Evolutionary conservation across 2,888 invertebrate genomes (phyloP), one percentile per base, ranked within the genome.

Genomic region (Craniophora ligustri): DNA sequence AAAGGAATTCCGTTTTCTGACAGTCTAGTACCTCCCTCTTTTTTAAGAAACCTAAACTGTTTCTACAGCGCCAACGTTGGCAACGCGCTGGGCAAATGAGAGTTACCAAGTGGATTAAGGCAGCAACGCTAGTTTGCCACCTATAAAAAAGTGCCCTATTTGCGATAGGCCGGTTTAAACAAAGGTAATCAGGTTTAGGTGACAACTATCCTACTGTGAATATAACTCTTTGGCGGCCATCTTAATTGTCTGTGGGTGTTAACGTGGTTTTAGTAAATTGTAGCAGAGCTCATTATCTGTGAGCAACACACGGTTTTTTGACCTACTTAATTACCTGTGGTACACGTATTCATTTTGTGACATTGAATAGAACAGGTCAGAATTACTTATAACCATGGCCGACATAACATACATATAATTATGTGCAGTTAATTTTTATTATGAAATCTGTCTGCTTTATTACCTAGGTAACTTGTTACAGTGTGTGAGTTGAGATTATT

Each of bases 291-390:
- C 16, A 31, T 62, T 63, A 66, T 19, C 26, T 49, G 18, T 21
- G n/a, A 57, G 14, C 38, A 39, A 63, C 46, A 54, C 41, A 54
- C 53, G 36, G 40, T 39, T 55, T 66, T 62, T 45, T 53, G 50
- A 58, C 51, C 50, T 21, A 70, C 6, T 42, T 70, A 63, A 75
- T 75, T 66, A 59, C 46, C 26, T 38, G 40, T 30, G 60, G n/a
- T 49, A 45, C 48, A 54, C 32, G 49, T 56, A 60, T 60, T 62
- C 35, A 61, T 55, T 45, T 49, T 39, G 44, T 75, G 73, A 67
- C 76, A 73, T 75, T 73, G 75, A 75, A 64, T 47, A 35, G 44
- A 65, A 58, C 56, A 45, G 44, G 44, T 45, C 45, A 35, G 53
- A 63, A 13, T 35, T 44, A 54, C 48, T 21, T 44, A 44, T 48